These are phyloP conservation scores for Glossosoma conforme DNA, from an alignment of 1,140 invertebrate genomes.

Conservation along the genomic window DNA sequence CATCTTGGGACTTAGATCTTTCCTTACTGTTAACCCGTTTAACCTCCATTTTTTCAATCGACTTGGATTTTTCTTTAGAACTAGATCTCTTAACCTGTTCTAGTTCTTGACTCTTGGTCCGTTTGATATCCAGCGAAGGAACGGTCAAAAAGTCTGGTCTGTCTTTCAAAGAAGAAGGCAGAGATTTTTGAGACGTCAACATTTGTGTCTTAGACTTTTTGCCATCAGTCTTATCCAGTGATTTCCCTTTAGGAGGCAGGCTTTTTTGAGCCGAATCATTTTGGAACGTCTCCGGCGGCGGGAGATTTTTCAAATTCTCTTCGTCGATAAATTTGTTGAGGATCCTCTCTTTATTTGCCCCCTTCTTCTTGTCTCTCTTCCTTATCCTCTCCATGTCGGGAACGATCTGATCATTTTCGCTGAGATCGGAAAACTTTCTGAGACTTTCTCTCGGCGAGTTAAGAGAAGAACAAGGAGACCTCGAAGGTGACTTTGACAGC, in stretches of 20 bases:
- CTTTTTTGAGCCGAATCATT: slow-evolving; percentile 21
- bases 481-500: slow-evolving; percentile 47
- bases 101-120: slow-evolving; percentile 59
- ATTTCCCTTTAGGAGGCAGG: slow-evolving; percentile 39
- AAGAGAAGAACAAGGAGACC: slow-evolving; percentile 47
- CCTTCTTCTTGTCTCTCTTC: slow-evolving; percentile 48
- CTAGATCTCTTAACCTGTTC: slow-evolving; percentile 51
- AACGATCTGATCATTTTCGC: slow-evolving; percentile 55
- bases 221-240: slow-evolving; percentile 46
- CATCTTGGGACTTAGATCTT: slow-evolving; percentile 62
- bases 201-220: slow-evolving; percentile 42
- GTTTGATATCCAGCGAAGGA: slow-evolving; percentile 51
- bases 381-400: slow-evolving; percentile 54
- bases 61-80: slow-evolving; percentile 60
- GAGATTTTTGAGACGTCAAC: slow-evolving; percentile 45
- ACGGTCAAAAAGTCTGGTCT: slow-evolving; percentile 50
- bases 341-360: slow-evolving; percentile 43
- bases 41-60: slow-evolving; percentile 58
- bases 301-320: slow-evolving; percentile 33
- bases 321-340: slow-evolving; percentile 41
- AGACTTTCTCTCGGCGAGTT: slow-evolving; percentile 50
- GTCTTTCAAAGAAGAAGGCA: slow-evolving; percentile 49
- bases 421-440: slow-evolving; percentile 47
- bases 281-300: slow-evolving; percentile 24
- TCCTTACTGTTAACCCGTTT: slow-evolving; percentile 58